Conservation (phyloP, 37 sponge, comb jelly and placozoan species). For the Amphimedon queenslandica region DNA sequence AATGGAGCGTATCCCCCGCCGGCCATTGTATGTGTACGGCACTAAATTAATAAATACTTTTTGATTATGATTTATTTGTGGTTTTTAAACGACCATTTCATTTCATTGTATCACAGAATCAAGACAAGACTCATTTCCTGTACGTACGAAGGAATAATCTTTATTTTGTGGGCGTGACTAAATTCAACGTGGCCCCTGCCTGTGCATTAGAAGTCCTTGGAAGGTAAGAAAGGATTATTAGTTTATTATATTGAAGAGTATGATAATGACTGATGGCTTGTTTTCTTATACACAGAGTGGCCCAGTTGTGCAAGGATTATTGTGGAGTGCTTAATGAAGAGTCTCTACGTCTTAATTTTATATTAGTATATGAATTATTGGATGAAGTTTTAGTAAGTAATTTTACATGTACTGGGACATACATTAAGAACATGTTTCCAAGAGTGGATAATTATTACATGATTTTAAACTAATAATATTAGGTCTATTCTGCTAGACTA, state of each 20-base stretch:
- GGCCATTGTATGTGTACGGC: slow-evolving; percentile 51
- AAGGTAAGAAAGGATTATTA: slow-evolving; percentile 39
- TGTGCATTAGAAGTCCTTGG: slow-evolving; percentile 74
- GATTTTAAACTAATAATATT: too few species aligned
- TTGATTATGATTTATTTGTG: neutral
- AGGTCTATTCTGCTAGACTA: too few species aligned
- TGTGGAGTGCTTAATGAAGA: slow-evolving; percentile 95
- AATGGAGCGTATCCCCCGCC: slow-evolving; percentile 79
- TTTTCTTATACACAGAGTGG: slow-evolving; percentile 39
- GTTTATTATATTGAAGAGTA: neutral
- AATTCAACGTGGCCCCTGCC: slow-evolving; percentile 85
- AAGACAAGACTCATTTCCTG: slow-evolving; percentile 57
- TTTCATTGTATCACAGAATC: slow-evolving; percentile 22
- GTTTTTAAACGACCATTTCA: neutral
- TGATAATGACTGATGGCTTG: neutral
- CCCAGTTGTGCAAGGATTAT: slow-evolving; percentile 88
- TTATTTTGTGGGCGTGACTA: slow-evolving; percentile 88
- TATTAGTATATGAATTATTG: slow-evolving; percentile 82
- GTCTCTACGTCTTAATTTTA: slow-evolving; percentile 86
- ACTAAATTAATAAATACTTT: neutral
- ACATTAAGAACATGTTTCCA: too few species aligned
- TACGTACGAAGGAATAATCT: slow-evolving; percentile 83
- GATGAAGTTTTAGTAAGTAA: slow-evolving; percentile 88
- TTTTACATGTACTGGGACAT: too few species aligned
- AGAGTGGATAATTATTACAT: too few species aligned